Evolutionary conservation across 1,140 invertebrate genomes (phyloP).

Genomic region (Ooceraea biroi): DNA sequence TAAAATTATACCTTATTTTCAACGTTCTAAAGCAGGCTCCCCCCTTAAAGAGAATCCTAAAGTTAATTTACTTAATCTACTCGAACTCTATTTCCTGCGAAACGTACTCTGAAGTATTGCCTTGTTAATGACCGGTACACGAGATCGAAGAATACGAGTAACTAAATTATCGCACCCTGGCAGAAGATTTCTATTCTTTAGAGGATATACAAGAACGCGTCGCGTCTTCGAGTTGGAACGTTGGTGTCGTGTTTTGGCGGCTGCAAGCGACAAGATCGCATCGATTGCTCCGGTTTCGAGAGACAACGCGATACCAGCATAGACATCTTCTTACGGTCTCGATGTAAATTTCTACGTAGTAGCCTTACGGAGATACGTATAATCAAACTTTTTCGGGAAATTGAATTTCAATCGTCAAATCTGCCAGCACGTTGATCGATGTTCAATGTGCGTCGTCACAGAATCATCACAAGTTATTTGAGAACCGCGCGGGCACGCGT

Average conservation of each 20-base stretch:
- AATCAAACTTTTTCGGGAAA: slow-evolving; percentile 33
- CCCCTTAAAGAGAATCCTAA: no score
- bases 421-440: slow-evolving; percentile 33
- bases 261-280: neutral
- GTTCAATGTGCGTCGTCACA: slow-evolving; percentile 25
- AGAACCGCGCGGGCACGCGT: neutral
- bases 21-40: no score
- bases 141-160: neutral
- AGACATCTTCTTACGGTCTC: slow-evolving; percentile 37
- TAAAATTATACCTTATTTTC: no score
- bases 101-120: no score
- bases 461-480: slow-evolving; percentile 29
- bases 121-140: neutral
- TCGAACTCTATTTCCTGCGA: no score
- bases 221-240: neutral
- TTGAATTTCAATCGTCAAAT: slow-evolving; percentile 22
- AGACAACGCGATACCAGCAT: slow-evolving; percentile 16
- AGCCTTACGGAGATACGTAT: slow-evolving; percentile 34
- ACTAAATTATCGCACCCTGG: neutral
- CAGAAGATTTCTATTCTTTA: slow-evolving; percentile 22
- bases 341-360: slow-evolving; percentile 40
- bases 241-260: neutral
- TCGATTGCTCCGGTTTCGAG: neutral
- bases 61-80: no score
- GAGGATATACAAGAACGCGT: neutral